Conservation (phyloP, 2,113 vertebrate species). For the Menura novaehollandiae region DNA sequence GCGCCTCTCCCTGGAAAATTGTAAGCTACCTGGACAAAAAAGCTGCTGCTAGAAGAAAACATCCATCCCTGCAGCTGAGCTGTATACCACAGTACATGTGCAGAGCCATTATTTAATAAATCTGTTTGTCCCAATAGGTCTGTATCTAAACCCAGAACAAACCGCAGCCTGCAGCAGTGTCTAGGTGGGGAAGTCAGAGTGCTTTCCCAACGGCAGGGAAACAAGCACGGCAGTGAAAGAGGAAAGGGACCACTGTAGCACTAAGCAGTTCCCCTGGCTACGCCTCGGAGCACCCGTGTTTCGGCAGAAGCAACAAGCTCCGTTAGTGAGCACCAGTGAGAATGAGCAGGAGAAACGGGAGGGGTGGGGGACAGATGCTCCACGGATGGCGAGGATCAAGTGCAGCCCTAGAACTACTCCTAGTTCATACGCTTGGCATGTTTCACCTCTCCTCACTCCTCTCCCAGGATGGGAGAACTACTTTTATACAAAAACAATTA, state of each 20-base stretch:
- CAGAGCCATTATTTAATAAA: neutral
- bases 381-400: neutral
- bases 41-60: neutral
- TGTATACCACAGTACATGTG: rapidly evolving
- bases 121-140: neutral
- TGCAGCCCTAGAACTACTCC: neutral
- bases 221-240: neutral
- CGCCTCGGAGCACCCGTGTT: neutral
- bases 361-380: neutral
- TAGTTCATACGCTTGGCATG: neutral
- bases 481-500: neutral
- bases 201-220: neutral
- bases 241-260: neutral
- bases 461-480: neutral
- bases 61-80: neutral
- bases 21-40: neutral
- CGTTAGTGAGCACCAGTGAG: neutral
- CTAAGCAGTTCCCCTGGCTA: neutral
- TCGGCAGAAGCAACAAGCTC: neutral
- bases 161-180: neutral
- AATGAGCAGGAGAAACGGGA: neutral
- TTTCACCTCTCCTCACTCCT: neutral
- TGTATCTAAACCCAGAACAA: neutral
- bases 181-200: neutral
- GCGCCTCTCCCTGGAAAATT: neutral